Evolutionary conservation across 2,797 vertebrate species (phyloP).

Genomic region (Borostomias antarcticus): DNA sequence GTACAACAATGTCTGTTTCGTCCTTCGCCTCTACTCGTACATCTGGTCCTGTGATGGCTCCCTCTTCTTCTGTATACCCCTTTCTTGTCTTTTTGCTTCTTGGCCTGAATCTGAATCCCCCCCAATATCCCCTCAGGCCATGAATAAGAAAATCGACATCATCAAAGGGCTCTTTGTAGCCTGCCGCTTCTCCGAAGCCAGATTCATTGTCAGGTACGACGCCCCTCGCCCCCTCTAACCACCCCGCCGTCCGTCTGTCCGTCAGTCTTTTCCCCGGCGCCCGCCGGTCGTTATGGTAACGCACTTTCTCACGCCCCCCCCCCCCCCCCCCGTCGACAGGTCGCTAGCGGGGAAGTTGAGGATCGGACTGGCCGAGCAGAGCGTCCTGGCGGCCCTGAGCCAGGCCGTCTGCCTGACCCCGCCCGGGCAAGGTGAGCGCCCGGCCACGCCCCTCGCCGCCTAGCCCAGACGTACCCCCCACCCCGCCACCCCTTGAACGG

Average conservation of each 20-base stretch:
- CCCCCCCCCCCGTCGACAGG: slow-evolving; percentile 73
- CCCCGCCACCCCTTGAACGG: neutral
- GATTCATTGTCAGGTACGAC: slow-evolving; percentile 87
- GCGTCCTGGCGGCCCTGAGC: slow-evolving; percentile 82
- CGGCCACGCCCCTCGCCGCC: too few species aligned
- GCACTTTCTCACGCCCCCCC: neutral
- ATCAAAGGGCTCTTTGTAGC: slow-evolving; percentile 93
- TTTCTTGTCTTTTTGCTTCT: slow-evolving; percentile 30
- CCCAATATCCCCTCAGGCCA: slow-evolving; percentile 76
- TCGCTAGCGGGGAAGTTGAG: slow-evolving; percentile 89
- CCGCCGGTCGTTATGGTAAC: slow-evolving; percentile 33
- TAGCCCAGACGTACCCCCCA: neutral
- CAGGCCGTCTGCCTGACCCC: slow-evolving; percentile 88
- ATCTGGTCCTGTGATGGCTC: slow-evolving; percentile 45
- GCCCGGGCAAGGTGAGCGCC: slow-evolving; percentile 83
- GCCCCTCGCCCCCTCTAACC: neutral
- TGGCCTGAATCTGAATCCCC: slow-evolving; percentile 62
- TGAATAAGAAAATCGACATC: slow-evolving; percentile 92
- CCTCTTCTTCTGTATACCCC: slow-evolving; percentile 58
- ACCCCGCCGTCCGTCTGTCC: slow-evolving; percentile 4
- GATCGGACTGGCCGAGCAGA: slow-evolving; percentile 90
- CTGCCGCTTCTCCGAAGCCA: slow-evolving; percentile 89
- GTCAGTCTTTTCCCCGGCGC: neutral
- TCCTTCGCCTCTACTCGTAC: too few species aligned
- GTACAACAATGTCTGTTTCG: too few species aligned